Conservation (phyloP, 2,113 vertebrate species). For the Pangasianodon gigas region DNA sequence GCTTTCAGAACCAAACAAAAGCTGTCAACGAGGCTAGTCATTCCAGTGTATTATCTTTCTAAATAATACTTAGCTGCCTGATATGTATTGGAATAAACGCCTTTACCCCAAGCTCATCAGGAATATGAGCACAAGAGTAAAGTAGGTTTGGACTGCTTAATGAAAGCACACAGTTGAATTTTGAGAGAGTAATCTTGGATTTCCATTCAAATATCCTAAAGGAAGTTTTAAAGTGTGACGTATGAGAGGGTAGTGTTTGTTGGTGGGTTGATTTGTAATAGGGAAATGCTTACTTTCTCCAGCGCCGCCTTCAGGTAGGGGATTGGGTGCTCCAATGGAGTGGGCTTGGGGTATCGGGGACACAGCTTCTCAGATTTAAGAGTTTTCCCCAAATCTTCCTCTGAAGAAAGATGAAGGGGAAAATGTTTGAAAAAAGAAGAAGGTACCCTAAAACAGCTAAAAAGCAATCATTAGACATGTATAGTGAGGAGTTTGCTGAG, state of each 20-base stretch:
- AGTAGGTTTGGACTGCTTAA: neutral
- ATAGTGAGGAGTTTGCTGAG: neutral
- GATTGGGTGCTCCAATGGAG: conserved; percentile 84
- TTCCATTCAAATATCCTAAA: neutral
- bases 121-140: neutral
- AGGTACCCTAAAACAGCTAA: neutral
- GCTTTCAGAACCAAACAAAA: neutral
- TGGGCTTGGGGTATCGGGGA: conserved; percentile 78
- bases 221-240: neutral
- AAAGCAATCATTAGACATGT: neutral
- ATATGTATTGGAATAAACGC: neutral
- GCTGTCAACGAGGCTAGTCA: neutral
- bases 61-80: neutral
- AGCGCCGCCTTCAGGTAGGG: conserved; percentile 82
- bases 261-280: neutral
- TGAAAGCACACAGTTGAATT: neutral
- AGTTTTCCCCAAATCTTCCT: conserved; percentile 60
- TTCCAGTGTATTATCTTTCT: neutral
- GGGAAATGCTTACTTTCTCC: conserved; percentile 78
- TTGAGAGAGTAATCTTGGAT: neutral
- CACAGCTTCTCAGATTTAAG: conserved; percentile 58
- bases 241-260: neutral
- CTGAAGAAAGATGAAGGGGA: conserved; percentile 44
- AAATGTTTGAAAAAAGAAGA: neutral
- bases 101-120: neutral